phyloP scores from a whole-genome alignment of 2,797 vertebrate species.

The Dicrostonyx torquatus region DNA sequence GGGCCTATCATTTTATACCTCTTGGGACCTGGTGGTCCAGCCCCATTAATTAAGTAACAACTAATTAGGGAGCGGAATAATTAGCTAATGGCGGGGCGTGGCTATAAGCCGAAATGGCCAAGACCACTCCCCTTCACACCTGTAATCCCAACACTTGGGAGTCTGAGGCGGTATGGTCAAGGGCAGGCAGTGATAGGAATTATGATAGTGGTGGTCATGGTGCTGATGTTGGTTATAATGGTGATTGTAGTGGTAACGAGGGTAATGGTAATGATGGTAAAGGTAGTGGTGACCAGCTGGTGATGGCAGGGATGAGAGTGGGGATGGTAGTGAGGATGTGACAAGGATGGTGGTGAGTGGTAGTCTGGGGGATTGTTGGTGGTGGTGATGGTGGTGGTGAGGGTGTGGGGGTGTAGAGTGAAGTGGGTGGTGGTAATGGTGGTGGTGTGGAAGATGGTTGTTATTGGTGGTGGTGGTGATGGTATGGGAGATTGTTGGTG shows the following conservation, averaged over 20 bases:
- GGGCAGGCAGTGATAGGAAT: not conserved
- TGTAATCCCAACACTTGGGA: not conserved
- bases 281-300: not conserved
- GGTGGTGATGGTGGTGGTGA: not conserved
- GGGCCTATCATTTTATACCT: too few species aligned
- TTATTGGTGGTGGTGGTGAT: not conserved
- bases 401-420: too few species aligned
- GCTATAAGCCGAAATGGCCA: too few species aligned
- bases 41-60: too few species aligned
- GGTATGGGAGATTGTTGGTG: too few species aligned
- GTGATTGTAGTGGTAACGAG: too few species aligned
- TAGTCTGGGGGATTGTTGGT: too few species aligned
- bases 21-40: too few species aligned
- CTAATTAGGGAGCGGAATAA: too few species aligned
- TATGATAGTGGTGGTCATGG: not conserved
- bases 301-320: not conserved
- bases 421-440: not conserved
- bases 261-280: not conserved
- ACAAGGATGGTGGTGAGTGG: not conserved
- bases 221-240: not conserved
- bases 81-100: too few species aligned
- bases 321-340: not conserved
- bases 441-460: too few species aligned
- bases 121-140: too few species aligned
- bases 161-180: not conserved